Base-by-base conservation (phyloP, 2,888 invertebrate species). In the Homarus gammarus region DNA sequence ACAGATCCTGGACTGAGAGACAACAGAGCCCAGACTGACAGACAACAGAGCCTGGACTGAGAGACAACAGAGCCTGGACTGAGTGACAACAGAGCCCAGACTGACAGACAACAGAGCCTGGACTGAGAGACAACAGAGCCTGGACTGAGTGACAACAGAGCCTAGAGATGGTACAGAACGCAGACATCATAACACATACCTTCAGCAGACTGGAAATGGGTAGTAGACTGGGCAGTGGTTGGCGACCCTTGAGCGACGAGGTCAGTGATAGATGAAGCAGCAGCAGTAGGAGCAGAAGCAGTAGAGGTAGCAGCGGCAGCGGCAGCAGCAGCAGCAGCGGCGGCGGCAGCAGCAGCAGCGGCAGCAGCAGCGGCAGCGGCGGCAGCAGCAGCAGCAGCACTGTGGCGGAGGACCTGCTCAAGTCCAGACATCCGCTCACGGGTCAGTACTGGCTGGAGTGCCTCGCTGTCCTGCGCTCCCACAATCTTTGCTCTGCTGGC, bases 161-260 rank as follows among this genome's bases (percentile, higher is more conserved):
- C 44, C 5, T 5, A 12, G 12, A 12, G 44, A 44, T 12, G 12
- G 44, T 12, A 44, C 44, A 44, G 44, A 44, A 44, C 6, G 44
- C 12, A 44, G 44, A 44, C 44, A 44, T 8, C 18, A 56, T 3
- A 27, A 27, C 27, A 81, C 79, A 61, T 61, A 81, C 79, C 79
- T 81, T 61, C 36, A 81, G 79, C 79, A 51, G 64, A 81, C 79
- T 36, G 79, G 64, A 56, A 81, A 38, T 56, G 61, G 56, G 56
- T 27, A 61, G 56, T 61, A 38, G 79, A 61, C 22, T 81, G 79
- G 12, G 56, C 56, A 38, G 56, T 38, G 18, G 27, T 18, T 56
- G 33, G 61, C 56, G 64, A 64, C 56, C 61, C n/a, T n/a, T 33
- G 79, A 36, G 56, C 36, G 56, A 44, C 79, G 64, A 33, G 44